A percentile compares a stretch with the other conserved stretches of the same genome.
These are phyloP conservation scores for Drosophila basisetae DNA, from an alignment of 2,888 invertebrate genomes.

Conservation along the genomic window DNA sequence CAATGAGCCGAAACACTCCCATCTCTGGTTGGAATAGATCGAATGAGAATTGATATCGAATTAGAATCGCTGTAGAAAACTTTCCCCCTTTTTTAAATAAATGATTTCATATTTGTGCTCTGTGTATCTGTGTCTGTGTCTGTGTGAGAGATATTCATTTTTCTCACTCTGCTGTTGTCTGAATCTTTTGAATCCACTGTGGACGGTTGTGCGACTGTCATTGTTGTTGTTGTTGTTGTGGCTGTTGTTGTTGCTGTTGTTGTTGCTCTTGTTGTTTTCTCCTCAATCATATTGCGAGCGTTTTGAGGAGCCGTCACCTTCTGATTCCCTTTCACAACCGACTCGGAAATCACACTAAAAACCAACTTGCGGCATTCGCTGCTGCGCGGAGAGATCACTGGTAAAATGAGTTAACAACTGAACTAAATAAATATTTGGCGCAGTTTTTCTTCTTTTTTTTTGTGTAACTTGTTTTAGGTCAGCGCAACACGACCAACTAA, in stretches of 20 bases:
- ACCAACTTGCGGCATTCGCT: background rate
- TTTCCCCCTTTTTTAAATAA: background rate
- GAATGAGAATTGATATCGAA: background rate
- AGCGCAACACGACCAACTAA: conserved; percentile 37
- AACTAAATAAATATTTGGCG: conserved; percentile 14
- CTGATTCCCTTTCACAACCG: conserved; percentile 36
- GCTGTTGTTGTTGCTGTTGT: too few species aligned
- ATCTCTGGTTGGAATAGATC: background rate
- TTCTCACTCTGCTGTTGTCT: background rate
- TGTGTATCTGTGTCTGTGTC: background rate
- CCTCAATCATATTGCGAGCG: background rate
- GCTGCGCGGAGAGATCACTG: background rate
- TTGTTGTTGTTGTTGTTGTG: conserved; percentile 11
- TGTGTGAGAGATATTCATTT: background rate
- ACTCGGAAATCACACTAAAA: conserved; percentile 30
- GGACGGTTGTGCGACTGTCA: background rate
- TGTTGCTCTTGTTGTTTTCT: background rate
- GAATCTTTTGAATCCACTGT: background rate
- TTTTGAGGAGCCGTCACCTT: background rate
- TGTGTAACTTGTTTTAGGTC: conserved; percentile 23
- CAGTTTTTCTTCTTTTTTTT: conserved; percentile 10
- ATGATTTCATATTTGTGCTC: background rate
- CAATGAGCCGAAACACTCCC: background rate
- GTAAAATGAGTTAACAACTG: background rate
- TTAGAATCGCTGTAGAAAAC: background rate